Conservation (phyloP, 1,140 invertebrate genomes). For the Rhynchophorus ferrugineus region DNA sequence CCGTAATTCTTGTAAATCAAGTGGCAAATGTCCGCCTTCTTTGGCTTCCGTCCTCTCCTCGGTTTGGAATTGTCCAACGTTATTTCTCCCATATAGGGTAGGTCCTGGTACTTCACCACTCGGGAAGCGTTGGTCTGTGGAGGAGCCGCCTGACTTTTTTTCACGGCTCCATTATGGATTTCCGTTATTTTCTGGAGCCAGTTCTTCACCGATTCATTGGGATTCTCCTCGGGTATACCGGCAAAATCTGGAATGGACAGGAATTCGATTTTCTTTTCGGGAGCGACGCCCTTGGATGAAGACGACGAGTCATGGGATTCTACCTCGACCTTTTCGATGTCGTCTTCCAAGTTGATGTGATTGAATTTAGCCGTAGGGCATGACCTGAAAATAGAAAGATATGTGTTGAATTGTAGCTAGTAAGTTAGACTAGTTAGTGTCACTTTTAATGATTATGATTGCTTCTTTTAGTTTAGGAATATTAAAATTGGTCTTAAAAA, state of each 20-base stretch:
- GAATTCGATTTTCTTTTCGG: conserved; percentile 4
- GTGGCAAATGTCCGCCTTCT: conserved; percentile 84
- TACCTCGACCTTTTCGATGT: conserved; percentile 34
- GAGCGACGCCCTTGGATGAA: conserved; percentile 21
- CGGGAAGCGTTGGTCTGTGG: conserved; percentile 40
- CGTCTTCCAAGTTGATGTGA: conserved; percentile 33
- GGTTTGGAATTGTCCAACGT: conserved; percentile 79
- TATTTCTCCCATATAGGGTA: conserved; percentile 87
- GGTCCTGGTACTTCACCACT: conserved; percentile 66
- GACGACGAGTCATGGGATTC: conserved; percentile 30
- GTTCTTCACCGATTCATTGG: conserved; percentile 58
- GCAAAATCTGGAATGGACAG: conserved; percentile 14
- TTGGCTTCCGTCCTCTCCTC: conserved; percentile 74
- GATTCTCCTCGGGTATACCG: conserved; percentile 29
- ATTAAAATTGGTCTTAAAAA: no score
- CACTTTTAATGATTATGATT: no score
- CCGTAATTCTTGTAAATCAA: conserved; percentile 88
- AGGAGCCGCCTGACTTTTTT: conserved; percentile 15
- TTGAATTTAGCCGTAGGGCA: conserved; percentile 17
- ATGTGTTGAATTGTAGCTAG: no score
- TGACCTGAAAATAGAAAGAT: conserved; percentile 8
- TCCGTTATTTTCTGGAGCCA: conserved; percentile 66
- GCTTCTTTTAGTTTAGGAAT: no score
- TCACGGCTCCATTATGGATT: conserved; percentile 34
- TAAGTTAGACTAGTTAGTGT: no score